Percentiles rank a stretch among this genome's conserved stretches.
These are phyloP conservation scores for Halesus radiatus DNA, from an alignment of 1,140 invertebrate genomes.

Conservation along the genomic window DNA sequence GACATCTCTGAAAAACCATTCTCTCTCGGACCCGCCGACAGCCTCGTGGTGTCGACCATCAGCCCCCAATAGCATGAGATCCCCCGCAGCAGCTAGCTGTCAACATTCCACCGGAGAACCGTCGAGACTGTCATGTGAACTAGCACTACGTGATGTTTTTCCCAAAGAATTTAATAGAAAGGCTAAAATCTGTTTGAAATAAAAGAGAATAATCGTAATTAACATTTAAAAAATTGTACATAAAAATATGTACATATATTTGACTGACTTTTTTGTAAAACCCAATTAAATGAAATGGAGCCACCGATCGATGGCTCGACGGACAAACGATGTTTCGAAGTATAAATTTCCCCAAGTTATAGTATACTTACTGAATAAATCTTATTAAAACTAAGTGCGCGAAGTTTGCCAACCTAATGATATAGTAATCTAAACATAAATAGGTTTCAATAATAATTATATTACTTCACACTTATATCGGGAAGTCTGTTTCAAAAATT, in stretches of 20 bases:
- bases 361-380: too few species aligned
- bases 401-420: too few species aligned
- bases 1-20: slow-evolving; percentile 44
- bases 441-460: too few species aligned
- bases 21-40: slow-evolving; percentile 7
- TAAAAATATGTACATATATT: too few species aligned
- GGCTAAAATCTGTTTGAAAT: slow-evolving; percentile 5
- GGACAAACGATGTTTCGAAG: too few species aligned
- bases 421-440: too few species aligned
- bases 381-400: too few species aligned
- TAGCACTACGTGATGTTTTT: slow-evolving; percentile 21
- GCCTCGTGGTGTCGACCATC: slow-evolving; percentile 42
- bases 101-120: slow-evolving; percentile 37
- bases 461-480: too few species aligned
- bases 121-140: slow-evolving; percentile 45
- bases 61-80: slow-evolving; percentile 41
- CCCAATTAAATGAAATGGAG: neutral
- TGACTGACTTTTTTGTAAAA: slow-evolving; percentile 14
- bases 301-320: too few species aligned
- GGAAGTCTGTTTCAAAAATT: too few species aligned
- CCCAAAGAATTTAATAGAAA: slow-evolving; percentile 23
- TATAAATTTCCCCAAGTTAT: too few species aligned
- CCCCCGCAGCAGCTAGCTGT: slow-evolving; percentile 31
- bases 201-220: neutral
- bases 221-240: neutral